Evolutionary conservation across 2,888 invertebrate species (phyloP).

Genomic region (Drosophila picticornis): DNA sequence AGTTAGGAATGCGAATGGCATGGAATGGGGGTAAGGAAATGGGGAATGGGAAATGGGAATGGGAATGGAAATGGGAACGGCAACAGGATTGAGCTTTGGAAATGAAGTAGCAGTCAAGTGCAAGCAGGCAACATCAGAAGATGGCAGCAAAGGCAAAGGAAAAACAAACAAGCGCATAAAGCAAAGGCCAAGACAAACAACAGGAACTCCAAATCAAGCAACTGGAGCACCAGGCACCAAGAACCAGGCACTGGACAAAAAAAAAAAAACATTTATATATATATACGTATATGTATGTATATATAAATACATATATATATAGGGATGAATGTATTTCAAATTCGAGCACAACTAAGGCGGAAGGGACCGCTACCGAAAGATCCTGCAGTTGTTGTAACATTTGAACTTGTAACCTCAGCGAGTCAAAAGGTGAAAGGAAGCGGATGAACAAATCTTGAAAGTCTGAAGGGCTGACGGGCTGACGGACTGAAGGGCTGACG

Average conservation of each 20-base stretch:
- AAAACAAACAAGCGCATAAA: slow-evolving; percentile 63
- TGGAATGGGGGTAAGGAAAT: neutral
- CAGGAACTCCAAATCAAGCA: slow-evolving; percentile 64
- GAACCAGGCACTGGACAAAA: neutral
- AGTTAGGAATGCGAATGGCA: slow-evolving; percentile 26
- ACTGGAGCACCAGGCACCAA: slow-evolving; percentile 19
- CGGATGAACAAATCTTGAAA: slow-evolving; percentile 39
- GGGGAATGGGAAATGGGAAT: neutral
- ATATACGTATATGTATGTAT: neutral
- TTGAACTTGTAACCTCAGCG: slow-evolving; percentile 62
- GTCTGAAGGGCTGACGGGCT: slow-evolving; percentile 3
- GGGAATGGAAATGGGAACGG: neutral
- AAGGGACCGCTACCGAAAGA: slow-evolving; percentile 9
- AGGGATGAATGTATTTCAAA: slow-evolving; percentile 5
- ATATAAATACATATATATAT: neutral
- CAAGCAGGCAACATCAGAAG: slow-evolving; percentile 37
- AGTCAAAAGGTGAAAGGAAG: slow-evolving; percentile 57
- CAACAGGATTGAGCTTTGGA: slow-evolving; percentile 24
- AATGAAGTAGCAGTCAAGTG: slow-evolving; percentile 66
- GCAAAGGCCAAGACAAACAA: slow-evolving; percentile 59
- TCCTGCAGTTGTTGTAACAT: slow-evolving; percentile 32
- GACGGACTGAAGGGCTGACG: slow-evolving; percentile 2
- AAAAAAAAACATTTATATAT: neutral
- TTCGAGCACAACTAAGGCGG: slow-evolving; percentile 12
- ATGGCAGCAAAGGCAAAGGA: slow-evolving; percentile 40